These are phyloP conservation scores for Anoura caudifer DNA, from an alignment of 2,113 vertebrate genomes.

Conservation along the genomic window DNA sequence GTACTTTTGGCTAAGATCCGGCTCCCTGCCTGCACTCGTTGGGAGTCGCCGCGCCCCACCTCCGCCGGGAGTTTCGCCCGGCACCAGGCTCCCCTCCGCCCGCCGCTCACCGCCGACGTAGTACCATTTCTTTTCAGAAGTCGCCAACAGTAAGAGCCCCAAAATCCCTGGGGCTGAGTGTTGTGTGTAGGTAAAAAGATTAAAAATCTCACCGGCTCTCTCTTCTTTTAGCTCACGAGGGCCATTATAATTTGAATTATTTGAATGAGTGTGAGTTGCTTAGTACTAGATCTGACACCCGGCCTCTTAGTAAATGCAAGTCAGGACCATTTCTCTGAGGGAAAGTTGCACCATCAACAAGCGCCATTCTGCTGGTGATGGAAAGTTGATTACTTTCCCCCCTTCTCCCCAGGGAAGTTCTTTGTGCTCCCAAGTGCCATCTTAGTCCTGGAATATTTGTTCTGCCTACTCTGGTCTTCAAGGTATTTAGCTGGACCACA, in stretches of 20 bases:
- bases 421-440: not conserved
- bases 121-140: not conserved
- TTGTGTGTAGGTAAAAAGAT: not conserved
- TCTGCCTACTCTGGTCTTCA: not conserved
- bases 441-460: not conserved
- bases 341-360: not conserved
- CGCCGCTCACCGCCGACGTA: not conserved
- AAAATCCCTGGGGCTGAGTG: not conserved
- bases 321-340: slow-evolving; percentile 2
- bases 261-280: slow-evolving; percentile 12
- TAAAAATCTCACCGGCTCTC: not conserved
- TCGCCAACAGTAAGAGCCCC: not conserved
- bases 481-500: not conserved
- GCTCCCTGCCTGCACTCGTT: not conserved
- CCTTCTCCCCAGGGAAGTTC: not conserved
- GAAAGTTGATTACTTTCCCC: slow-evolving; percentile 33
- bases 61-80: not conserved
- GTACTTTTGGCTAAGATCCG: not conserved
- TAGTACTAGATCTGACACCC: not conserved
- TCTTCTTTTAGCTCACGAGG: not conserved
- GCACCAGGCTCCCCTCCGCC: fast-evolving
- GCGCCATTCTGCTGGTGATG: slow-evolving; percentile 22
- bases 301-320: slow-evolving; percentile 1
- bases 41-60: not conserved
- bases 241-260: not conserved